These are phyloP conservation scores for Aspidiotus rigidus DNA, from an alignment of 2,888 invertebrate species.

Conservation along the genomic window DNA sequence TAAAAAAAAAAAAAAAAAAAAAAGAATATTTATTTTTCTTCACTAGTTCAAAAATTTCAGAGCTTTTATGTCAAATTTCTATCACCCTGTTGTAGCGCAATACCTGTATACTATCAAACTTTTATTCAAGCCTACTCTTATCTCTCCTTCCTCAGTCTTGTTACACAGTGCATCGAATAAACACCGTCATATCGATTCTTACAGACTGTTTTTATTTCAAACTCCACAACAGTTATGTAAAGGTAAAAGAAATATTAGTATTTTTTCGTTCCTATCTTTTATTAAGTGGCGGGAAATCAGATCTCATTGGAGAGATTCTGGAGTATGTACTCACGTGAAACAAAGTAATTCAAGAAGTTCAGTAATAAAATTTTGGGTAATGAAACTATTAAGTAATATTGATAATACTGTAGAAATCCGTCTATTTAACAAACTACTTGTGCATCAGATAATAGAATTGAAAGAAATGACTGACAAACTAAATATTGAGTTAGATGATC, in stretches of 20 bases:
- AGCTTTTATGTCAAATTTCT: no score
- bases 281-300: neutral
- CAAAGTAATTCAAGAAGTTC: neutral
- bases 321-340: neutral
- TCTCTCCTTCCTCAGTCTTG: no score
- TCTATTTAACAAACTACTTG: neutral
- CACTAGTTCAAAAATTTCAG: no score
- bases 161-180: no score
- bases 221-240: no score
- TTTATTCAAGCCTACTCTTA: no score
- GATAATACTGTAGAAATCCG: slow-evolving; percentile 14
- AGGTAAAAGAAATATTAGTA: slow-evolving; percentile 4
- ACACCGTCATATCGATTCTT: no score
- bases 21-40: no score
- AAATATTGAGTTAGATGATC: slow-evolving; percentile 11
- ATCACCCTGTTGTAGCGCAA: no score
- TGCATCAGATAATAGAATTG: slow-evolving; percentile 3
- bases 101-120: no score
- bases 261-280: neutral
- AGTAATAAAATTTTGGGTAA: slow-evolving; percentile 13
- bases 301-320: neutral
- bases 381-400: slow-evolving; percentile 10
- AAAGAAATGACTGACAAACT: slow-evolving; percentile 4
- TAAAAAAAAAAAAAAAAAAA: no score
- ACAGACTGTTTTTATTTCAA: no score